Evolutionary conservation across 2,888 invertebrate species (phyloP), one percentile per base, ranked within the genome.

Genomic region (Unio pictorum): DNA sequence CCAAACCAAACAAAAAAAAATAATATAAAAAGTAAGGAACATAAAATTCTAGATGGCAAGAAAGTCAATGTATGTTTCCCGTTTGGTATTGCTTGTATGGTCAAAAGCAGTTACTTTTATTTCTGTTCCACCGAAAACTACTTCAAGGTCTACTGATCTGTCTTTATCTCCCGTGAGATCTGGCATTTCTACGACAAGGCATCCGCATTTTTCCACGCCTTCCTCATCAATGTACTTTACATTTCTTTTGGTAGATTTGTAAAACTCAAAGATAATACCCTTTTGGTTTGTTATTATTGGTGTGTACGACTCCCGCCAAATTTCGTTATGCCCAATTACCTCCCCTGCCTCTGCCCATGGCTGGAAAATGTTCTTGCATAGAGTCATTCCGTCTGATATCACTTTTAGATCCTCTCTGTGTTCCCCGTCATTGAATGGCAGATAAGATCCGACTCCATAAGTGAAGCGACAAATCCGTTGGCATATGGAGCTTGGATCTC

Each of bases 261-360:
- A 87, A 76, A 87, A 87, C 75, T 87, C 87, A 61, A 87, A 87
- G 59, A 87, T 86, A 34, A 87, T 87, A 8, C 87, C 87, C 66
- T 81, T 81, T 70, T 87, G 87, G 72, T 87, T 86, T 59, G 81
- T 84, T 62, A 87, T 86, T 30, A 87, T 87, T 4, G 87, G 87
- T 7, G 87, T 87, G 76, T 87, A 87, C 4, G 84, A 85, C 72
- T 87, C 87, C 45, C 83, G 81, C 87, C 87, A 87, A 34, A 85
- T 79, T 72, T 87, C 87, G 68, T 85, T 85, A 66, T 84, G 80
- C n/a, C 85, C 87, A 54, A 87, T 85, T 11, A 84, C 83, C 69
- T 87, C 86, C 0, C 87, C 86, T 17, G 84, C 83, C 63, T 85
- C 84, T 3, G 85, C 86, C 86, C 86, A 86, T 1, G 81, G 76